phyloP scores from a whole-genome alignment of 1,140 invertebrate species.

The Neelides sp. region DNA sequence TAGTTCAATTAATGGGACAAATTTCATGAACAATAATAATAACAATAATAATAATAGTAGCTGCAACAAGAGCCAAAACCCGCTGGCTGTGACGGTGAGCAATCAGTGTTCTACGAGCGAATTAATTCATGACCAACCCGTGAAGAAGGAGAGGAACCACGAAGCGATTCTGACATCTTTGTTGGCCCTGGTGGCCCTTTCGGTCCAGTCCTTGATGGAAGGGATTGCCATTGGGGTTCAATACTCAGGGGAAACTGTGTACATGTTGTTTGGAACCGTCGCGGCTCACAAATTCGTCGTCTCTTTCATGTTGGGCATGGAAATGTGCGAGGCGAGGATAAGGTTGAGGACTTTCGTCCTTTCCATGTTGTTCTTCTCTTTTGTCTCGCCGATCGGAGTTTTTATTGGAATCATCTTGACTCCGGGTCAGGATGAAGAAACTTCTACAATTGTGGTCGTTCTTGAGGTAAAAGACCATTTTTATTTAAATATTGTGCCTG shows the following conservation, averaged over 20 bases:
- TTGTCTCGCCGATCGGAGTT: conserved; percentile 63
- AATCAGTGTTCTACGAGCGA: not conserved
- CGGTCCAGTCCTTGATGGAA: conserved; percentile 83
- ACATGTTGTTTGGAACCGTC: conserved; percentile 54
- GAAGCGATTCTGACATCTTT: conserved; percentile 39
- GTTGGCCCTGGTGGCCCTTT: conserved; percentile 70
- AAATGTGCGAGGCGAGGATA: conserved; percentile 42
- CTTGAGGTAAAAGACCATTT: too few species aligned
- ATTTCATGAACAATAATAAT: too few species aligned
- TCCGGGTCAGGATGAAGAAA: too few species aligned
- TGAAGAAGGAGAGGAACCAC: conserved; percentile 10
- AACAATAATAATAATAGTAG: too few species aligned
- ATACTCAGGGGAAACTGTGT: not conserved
- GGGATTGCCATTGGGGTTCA: conserved; percentile 39
- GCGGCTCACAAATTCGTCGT: conserved; percentile 81
- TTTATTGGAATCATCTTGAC: conserved; percentile 44
- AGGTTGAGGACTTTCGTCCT: conserved; percentile 20
- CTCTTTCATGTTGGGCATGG: conserved; percentile 70
- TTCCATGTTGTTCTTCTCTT: conserved; percentile 61
- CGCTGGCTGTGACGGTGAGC: not conserved
- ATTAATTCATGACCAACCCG: conserved; percentile 13
- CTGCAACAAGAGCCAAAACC: not conserved
- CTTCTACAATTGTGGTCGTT: too few species aligned
- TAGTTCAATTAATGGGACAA: too few species aligned
- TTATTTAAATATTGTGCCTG: too few species aligned